Conservation (phyloP, 2,888 invertebrate genomes). For the Eupithecia subumbrata region DNA sequence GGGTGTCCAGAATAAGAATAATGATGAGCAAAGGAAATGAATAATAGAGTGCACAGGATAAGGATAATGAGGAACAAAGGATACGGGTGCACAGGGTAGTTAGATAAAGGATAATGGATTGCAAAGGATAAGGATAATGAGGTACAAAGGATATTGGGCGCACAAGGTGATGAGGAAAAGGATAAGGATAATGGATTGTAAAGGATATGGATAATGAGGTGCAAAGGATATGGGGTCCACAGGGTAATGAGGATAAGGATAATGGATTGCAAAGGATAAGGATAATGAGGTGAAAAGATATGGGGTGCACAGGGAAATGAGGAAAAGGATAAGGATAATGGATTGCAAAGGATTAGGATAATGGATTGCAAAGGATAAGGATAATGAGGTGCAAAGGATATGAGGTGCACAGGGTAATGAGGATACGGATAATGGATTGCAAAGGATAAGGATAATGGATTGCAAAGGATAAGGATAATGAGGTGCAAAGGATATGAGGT, state of each 20-base stretch:
- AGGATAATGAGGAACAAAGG: too few relatives aligned
- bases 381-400: too few relatives aligned
- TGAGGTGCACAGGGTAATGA: too few relatives aligned
- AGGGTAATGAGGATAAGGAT: background rate
- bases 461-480: too few relatives aligned
- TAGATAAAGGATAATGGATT: background rate
- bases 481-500: too few relatives aligned
- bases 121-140: background rate
- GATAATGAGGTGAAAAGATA: background rate
- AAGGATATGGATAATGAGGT: background rate
- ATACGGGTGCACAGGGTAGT: too few relatives aligned
- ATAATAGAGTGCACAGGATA: background rate
- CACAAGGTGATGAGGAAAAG: background rate
- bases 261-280: background rate
- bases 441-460: too few relatives aligned
- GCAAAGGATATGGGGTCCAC: background rate
- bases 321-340: background rate
- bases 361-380: background rate
- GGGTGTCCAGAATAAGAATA: background rate
- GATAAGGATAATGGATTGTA: background rate
- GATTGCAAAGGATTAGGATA: background rate
- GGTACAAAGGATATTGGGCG: too few relatives aligned
- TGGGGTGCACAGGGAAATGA: background rate
- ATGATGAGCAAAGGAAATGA: background rate
- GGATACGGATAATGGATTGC: too few relatives aligned